Conservation (phyloP, 2,113 vertebrate species). For the Calypte anna region DNA sequence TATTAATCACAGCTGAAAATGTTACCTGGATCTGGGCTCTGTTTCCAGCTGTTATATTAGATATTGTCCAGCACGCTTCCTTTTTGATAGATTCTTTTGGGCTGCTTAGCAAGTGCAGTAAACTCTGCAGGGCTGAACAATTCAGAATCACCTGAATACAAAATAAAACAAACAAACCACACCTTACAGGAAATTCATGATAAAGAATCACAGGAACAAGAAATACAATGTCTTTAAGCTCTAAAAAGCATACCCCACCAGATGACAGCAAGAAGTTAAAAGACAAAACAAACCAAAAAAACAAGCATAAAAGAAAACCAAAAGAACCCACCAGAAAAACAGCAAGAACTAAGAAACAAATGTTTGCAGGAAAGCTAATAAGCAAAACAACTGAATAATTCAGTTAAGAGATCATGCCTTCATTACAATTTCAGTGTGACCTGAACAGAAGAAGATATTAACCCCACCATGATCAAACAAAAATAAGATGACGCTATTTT, state of each 20-base stretch:
- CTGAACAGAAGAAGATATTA: neutral
- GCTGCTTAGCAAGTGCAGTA: conserved; percentile 94
- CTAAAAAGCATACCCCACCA: neutral
- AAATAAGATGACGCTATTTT: neutral
- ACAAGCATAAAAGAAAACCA: neutral
- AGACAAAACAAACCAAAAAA: no score
- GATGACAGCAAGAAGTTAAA: neutral
- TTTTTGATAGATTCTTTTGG: conserved; percentile 99
- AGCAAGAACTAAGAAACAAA: neutral
- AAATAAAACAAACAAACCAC: neutral
- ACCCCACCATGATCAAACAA: neutral
- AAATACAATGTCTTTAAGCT: neutral
- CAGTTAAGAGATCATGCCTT: neutral
- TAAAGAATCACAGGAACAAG: neutral
- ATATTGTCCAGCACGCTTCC: conserved; percentile 99
- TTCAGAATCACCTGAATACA: conserved; percentile 92
- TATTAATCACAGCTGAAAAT: neutral
- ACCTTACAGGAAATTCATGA: neutral
- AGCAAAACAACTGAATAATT: neutral
- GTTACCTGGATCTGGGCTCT: conserved; percentile 96
- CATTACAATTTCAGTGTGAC: neutral
- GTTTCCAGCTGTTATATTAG: conserved; percentile 98
- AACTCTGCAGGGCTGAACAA: conserved; percentile 94
- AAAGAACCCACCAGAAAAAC: neutral
- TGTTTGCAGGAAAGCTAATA: neutral